Base-by-base conservation (phyloP, 2,113 vertebrate genomes). In the Serinus canaria region DNA sequence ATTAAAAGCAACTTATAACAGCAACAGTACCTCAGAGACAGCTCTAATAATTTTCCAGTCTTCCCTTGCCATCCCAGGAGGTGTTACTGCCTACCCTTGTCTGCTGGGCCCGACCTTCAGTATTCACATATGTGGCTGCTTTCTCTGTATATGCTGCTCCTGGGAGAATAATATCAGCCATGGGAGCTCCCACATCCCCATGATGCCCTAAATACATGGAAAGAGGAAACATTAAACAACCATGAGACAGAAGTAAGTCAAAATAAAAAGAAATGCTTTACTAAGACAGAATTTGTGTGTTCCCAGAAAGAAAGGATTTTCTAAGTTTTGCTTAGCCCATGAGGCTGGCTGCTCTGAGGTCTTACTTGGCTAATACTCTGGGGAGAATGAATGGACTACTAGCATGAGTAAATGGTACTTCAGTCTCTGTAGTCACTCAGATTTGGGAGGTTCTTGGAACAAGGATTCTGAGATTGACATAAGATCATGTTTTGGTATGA, bases 1-100 rank as follows among this genome's bases (percentile, higher is more conserved):
- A 87, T 23, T 56, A 82, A 63, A 80, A 64, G 37, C n/a, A 72
- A 80, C 59, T 88, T 68, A 0, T 28, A 76, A 64, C 15, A 75
- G 49, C 50, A 93, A 53, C 41, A 53, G 49, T 97, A 99, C 99
- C 98, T 99, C 99, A 58, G 99, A 99, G 49, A 99, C n/a, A 13
- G 99, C 99, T 92, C 99, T 98, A 95, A 99, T 96, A 95, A 99
- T 98, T 97, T 97, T 99, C 99, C 99, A 99, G 98, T 99, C 99
- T 86, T 99, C 99, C 89, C 99, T 98, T 59, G 99, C 99, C 97
- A 99, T 95, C 37, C 99, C 99, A 6, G 99, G 99, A 15, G 99
- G 97, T 4, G 98, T 99, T 74, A 99, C 99, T 3, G 99, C 99
- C 99, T 83, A 99, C 89, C 88, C 98, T 98, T 39, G 99, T 99